phyloP scores from a whole-genome alignment of 2,797 vertebrate species.

The Sebastes diploproa region DNA sequence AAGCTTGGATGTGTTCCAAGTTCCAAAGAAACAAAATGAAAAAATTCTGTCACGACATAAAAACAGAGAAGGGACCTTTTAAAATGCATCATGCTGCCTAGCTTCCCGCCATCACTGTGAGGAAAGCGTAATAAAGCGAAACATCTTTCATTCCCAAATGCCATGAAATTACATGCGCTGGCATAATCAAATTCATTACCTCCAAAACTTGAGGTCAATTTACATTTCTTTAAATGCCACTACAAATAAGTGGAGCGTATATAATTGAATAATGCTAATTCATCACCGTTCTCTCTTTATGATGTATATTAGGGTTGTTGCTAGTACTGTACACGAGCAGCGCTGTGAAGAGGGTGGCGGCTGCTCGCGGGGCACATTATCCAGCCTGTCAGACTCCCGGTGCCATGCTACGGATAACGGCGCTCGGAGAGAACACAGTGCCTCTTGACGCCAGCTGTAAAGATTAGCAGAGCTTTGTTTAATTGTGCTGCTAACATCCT shows the following conservation, averaged over 20 bases:
- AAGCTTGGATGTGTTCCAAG: not conserved
- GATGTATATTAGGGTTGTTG: slow-evolving; percentile 37
- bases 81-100: slow-evolving; percentile 34
- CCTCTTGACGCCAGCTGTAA: slow-evolving; percentile 70
- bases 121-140: slow-evolving; percentile 41
- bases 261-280: slow-evolving; percentile 77
- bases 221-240: slow-evolving; percentile 72
- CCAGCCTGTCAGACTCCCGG: slow-evolving; percentile 59
- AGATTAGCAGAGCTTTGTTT: slow-evolving; percentile 81
- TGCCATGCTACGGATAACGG: slow-evolving; percentile 41
- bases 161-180: slow-evolving; percentile 67
- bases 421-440: slow-evolving; percentile 51
- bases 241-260: slow-evolving; percentile 64
- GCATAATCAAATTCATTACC: slow-evolving; percentile 74
- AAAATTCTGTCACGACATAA: not conserved
- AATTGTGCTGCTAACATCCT: slow-evolving; percentile 72
- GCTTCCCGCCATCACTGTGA: slow-evolving; percentile 36
- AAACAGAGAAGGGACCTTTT: slow-evolving; percentile 31
- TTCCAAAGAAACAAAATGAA: not conserved
- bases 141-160: slow-evolving; percentile 63
- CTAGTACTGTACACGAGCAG: slow-evolving; percentile 19
- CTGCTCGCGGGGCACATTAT: slow-evolving; percentile 62
- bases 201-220: slow-evolving; percentile 67
- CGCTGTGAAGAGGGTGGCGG: slow-evolving; percentile 34
- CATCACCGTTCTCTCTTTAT: slow-evolving; percentile 45